Evolutionary conservation across 1,140 invertebrate genomes (phyloP).

Genomic region (Liolophura sinensis): DNA sequence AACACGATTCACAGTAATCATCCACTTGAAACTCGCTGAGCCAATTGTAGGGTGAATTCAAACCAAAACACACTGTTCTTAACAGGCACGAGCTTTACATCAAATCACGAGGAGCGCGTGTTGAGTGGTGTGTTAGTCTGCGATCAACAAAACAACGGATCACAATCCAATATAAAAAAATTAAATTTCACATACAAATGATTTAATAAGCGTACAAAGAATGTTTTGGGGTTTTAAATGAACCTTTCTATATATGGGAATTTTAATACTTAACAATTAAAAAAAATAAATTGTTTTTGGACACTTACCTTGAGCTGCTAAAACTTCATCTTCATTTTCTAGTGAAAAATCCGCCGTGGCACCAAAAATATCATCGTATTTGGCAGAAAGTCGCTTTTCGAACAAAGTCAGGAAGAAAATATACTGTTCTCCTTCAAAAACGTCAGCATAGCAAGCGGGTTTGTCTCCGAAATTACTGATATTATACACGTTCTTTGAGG

Average conservation of each 20-base stretch:
- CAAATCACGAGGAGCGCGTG: too few relatives aligned
- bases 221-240: constrained; percentile 4
- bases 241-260: constrained; percentile 9
- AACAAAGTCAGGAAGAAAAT: constrained; percentile 53
- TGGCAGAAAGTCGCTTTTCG: constrained; percentile 45
- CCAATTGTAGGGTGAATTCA: too few relatives aligned
- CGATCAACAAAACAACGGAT: too few relatives aligned
- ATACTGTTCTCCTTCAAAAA: constrained; percentile 40
- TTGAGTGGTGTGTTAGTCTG: too few relatives aligned
- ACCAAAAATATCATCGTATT: constrained; percentile 58
- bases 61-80: too few relatives aligned
- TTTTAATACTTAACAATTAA: constrained; percentile 10
- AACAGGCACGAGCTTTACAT: too few relatives aligned
- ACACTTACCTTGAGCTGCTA: constrained; percentile 43
- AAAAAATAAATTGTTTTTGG: not conserved
- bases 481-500: constrained; percentile 33
- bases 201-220: not conserved
- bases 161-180: too few relatives aligned
- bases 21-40: too few relatives aligned
- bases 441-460: constrained; percentile 53
- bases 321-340: constrained; percentile 36
- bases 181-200: too few relatives aligned
- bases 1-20: too few relatives aligned
- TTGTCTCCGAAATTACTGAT: constrained; percentile 57
- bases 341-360: constrained; percentile 40